Evolutionary conservation across 2,888 invertebrate species (phyloP).

Genomic region (Galerucella calmariensis): DNA sequence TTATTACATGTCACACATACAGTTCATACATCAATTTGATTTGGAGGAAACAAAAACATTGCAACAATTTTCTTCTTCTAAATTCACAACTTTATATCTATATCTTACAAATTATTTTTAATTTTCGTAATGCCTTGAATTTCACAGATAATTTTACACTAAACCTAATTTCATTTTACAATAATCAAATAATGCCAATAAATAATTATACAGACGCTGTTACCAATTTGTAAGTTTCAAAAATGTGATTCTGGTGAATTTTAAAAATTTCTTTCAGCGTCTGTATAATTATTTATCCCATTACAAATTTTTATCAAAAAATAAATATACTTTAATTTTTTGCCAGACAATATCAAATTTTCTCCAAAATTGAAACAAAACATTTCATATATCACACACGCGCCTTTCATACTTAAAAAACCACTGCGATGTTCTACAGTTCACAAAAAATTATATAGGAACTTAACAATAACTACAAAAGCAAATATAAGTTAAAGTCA

Average conservation of each 20-base stretch:
- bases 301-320: conserved; percentile 32
- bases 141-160: conserved; percentile 57
- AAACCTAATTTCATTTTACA: conserved; percentile 52
- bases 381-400: conserved; percentile 39
- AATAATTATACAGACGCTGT: conserved; percentile 32
- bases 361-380: conserved; percentile 21
- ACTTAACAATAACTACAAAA: conserved; percentile 59
- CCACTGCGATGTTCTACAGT: conserved; percentile 53
- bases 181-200: conserved; percentile 38
- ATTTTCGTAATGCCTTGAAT: conserved; percentile 56
- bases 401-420: conserved; percentile 47
- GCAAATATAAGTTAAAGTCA: conserved; percentile 57
- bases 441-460: conserved; percentile 57
- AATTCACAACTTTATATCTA: conserved; percentile 58
- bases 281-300: conserved; percentile 28
- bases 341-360: conserved; percentile 21
- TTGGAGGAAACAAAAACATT: conserved; percentile 56
- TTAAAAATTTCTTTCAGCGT: not conserved
- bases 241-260: no score
- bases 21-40: conserved; percentile 62
- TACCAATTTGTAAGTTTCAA: not conserved
- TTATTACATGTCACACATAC: conserved; percentile 62
- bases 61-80: conserved; percentile 56
- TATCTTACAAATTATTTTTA: conserved; percentile 57
- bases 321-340: conserved; percentile 31